Evolutionary conservation across 2,888 invertebrate species (phyloP), one percentile per base, ranked within the genome.

Genomic region (Vandiemenella viatica): DNA sequence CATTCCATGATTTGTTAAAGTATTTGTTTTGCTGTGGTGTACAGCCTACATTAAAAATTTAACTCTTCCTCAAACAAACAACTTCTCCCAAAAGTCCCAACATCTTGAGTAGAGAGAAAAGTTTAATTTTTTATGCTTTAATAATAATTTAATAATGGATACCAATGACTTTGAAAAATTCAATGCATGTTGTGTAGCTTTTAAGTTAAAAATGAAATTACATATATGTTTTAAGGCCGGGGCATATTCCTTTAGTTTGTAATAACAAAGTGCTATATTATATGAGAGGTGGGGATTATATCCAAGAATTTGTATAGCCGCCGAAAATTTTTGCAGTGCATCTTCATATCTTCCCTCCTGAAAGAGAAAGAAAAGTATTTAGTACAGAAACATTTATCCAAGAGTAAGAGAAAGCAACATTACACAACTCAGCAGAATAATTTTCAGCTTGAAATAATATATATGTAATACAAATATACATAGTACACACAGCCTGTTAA

Each of bases 241-340:
- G 1, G 91, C 85, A 63, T 89, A 95, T 65, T 97, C 95, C 64
- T 93, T 93, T 54, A 93, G 71, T 62, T 83, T 80, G 63, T 92
- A 98, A 64, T 96, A 89, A 60, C 96, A 93, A 46, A 98, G 70
- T 0, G 96, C 96, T 47, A 95, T 83, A 62, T 95, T 95, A 64
- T 98, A 98, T 43, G 92, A 89, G 53, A 96, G 74, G 67, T 93
- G 83, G 0, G 91, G 87, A 62, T 82, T 85, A 62, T 90, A 92
- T 3, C 93, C 93, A 43, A 85, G 76, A 42, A 88, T 80, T 65
- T 92, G 91, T 43, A 95, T 72, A 7, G 93, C 89, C 48, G 79
- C 76, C 5, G 79, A 78, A 65, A 97, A 97, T 63, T 93, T 88
- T 59, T 84, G 81, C 50, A 95, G 73, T 0, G 97, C 95, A 60